A percentile compares a stretch with the other conserved stretches of the same genome.
Conservation (phyloP, 1,140 invertebrate genomes). For the Hycleus phaleratus region DNA sequence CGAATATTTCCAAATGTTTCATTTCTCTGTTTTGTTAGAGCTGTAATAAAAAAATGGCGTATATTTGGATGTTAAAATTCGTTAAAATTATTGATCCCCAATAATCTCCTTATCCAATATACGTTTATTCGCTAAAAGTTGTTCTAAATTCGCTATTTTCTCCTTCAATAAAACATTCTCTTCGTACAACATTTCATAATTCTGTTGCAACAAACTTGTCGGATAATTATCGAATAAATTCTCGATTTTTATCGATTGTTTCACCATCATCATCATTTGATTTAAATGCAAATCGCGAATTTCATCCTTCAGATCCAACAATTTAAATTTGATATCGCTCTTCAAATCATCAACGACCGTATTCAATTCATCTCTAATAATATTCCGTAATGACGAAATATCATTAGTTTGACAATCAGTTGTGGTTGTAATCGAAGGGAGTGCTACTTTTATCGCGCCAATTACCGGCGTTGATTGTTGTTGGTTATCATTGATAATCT, state of each 20-base stretch:
- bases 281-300: background rate
- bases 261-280: background rate
- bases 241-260: constrained; percentile 5
- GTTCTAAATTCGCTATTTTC: background rate
- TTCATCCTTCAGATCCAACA: background rate
- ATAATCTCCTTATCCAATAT: too few relatives aligned
- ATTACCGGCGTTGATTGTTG: background rate
- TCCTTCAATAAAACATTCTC: constrained; percentile 1
- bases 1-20: background rate
- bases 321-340: constrained; percentile 2
- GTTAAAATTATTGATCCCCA: constrained; percentile 10
- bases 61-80: constrained; percentile 42
- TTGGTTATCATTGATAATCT: background rate
- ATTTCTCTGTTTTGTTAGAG: constrained; percentile 42
- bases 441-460: background rate
- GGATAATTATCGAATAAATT: constrained; percentile 2
- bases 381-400: background rate
- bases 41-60: constrained; percentile 42
- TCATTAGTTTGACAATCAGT: background rate
- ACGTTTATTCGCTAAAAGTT: background rate
- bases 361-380: background rate
- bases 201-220: background rate
- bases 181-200: background rate
- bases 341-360: constrained; percentile 1
- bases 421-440: background rate